phyloP scores from a whole-genome alignment of 1,140 invertebrate species.

The Drosophila pseudoobscura region DNA sequence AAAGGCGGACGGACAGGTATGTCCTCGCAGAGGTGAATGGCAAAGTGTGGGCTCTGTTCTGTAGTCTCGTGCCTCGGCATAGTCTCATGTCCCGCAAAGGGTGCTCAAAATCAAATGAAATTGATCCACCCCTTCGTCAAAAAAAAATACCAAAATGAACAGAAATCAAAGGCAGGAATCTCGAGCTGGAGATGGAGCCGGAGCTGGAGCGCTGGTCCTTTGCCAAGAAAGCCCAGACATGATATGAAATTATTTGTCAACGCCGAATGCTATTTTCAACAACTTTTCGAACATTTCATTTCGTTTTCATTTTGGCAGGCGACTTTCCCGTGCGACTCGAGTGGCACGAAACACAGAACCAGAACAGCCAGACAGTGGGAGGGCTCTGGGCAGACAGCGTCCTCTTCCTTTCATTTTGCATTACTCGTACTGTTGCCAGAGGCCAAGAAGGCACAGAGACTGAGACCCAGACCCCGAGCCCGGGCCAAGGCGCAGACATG shows the following conservation, averaged over 20 bases:
- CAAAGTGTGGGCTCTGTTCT: background rate
- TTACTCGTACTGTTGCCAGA: constrained; percentile 45
- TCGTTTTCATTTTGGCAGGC: constrained; percentile 59
- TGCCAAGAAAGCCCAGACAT: constrained; percentile 62
- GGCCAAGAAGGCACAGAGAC: background rate
- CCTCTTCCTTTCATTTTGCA: constrained; percentile 50
- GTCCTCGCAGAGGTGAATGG: constrained; percentile 36
- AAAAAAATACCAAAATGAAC: constrained; percentile 8
- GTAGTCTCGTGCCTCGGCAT: constrained; percentile 33
- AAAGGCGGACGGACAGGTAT: too few species aligned
- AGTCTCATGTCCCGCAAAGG: constrained; percentile 37
- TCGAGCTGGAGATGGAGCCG: background rate
- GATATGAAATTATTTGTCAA: constrained; percentile 82
- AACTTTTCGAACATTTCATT: constrained; percentile 79
- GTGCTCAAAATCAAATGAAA: constrained; percentile 71
- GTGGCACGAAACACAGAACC: constrained; percentile 16
- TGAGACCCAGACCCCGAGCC: too few species aligned
- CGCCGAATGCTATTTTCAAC: constrained; percentile 78
- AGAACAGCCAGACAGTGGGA: constrained; percentile 1
- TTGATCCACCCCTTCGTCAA: constrained; percentile 40
- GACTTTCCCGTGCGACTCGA: constrained; percentile 33
- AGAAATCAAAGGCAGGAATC: constrained; percentile 47
- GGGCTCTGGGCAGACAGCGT: background rate
- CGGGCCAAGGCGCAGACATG: constrained; percentile 49
- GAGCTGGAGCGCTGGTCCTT: constrained; percentile 6